Evolutionary conservation across 2,797 vertebrate species (phyloP).

Genomic region (Lagocephalus sceleratus): DNA sequence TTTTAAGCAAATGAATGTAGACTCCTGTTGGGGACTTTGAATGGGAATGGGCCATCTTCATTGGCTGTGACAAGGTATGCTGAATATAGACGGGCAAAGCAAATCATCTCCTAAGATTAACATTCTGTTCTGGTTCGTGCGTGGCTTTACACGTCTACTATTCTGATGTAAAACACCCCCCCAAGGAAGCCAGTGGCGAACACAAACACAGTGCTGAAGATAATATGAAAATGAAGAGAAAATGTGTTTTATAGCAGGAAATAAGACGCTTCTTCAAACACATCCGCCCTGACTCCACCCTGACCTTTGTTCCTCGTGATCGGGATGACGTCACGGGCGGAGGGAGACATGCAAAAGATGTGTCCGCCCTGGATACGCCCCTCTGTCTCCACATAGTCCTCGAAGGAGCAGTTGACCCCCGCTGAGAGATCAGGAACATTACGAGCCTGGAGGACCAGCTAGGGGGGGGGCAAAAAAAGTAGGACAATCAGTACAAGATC

Average conservation of each 20-base stretch:
- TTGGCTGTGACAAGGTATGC: conserved; percentile 49
- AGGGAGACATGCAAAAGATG: conserved; percentile 91
- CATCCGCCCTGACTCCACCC: conserved; percentile 42
- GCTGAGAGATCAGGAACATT: conserved; percentile 92
- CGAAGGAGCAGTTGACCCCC: conserved; percentile 96
- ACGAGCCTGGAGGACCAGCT: conserved; percentile 91
- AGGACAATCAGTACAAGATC: conserved; percentile 58
- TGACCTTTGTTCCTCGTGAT: conserved; percentile 92
- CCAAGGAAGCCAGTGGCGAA: conserved; percentile 7
- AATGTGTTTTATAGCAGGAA: neutral
- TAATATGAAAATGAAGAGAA: neutral
- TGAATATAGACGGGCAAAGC: conserved; percentile 44
- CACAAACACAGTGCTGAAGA: neutral
- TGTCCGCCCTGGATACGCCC: conserved; percentile 84
- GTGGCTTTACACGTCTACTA: conserved; percentile 4
- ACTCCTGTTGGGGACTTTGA: conserved; percentile 38
- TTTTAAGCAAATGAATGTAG: conserved; percentile 51
- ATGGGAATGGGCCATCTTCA: conserved; percentile 27
- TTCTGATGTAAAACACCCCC: conserved; percentile 17
- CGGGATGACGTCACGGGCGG: conserved; percentile 84
- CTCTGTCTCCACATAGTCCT: conserved; percentile 93
- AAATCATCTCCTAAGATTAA: conserved; percentile 38
- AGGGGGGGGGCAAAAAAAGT: conserved; percentile 1
- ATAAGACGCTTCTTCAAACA: neutral
- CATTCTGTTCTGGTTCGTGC: conserved; percentile 30